A percentile compares a stretch with the other conserved stretches of the same genome.
phyloP scores from a whole-genome alignment of 1,140 invertebrate genomes.

The Tetramorium parvispinum region DNA sequence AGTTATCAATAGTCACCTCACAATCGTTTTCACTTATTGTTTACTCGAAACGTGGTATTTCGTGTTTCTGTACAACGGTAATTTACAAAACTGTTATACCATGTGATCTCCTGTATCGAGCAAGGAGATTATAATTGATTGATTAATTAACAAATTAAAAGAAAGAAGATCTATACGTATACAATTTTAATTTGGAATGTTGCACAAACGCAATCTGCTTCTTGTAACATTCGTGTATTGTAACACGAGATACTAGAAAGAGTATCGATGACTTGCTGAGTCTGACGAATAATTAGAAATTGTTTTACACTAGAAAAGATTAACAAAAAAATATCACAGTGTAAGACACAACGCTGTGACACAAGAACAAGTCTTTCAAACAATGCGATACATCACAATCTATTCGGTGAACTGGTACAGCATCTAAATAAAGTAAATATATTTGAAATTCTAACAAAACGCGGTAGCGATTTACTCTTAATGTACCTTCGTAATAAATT shows the following conservation, averaged over 20 bases:
- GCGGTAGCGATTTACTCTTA: slow-evolving; percentile 48
- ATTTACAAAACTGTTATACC: slow-evolving; percentile 74
- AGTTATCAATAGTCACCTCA: slow-evolving; percentile 72
- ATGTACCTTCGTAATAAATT: slow-evolving; percentile 69
- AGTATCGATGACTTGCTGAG: slow-evolving; percentile 51
- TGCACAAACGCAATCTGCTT: slow-evolving; percentile 53
- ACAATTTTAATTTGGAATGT: slow-evolving; percentile 56
- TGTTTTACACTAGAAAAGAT: slow-evolving; percentile 70
- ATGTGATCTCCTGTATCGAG: slow-evolving; percentile 53
- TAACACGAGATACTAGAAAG: slow-evolving; percentile 52
- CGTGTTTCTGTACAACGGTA: slow-evolving; percentile 76
- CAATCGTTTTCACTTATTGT: slow-evolving; percentile 66
- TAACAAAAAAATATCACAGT: slow-evolving; percentile 82
- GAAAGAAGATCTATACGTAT: not conserved
- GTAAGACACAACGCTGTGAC: slow-evolving; percentile 79
- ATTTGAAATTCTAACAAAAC: slow-evolving; percentile 56
- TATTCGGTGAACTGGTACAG: slow-evolving; percentile 55
- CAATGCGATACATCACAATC: slow-evolving; percentile 64
- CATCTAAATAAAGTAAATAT: slow-evolving; percentile 47
- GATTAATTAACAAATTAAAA: not conserved
- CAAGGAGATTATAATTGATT: slow-evolving; percentile 65
- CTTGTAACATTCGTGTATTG: slow-evolving; percentile 10
- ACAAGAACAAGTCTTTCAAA: slow-evolving; percentile 66
- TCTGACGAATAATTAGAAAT: slow-evolving; percentile 50
- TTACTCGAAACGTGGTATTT: slow-evolving; percentile 69